Conservation (phyloP, 1,140 invertebrate genomes). For the Caerostris extrusa region DNA sequence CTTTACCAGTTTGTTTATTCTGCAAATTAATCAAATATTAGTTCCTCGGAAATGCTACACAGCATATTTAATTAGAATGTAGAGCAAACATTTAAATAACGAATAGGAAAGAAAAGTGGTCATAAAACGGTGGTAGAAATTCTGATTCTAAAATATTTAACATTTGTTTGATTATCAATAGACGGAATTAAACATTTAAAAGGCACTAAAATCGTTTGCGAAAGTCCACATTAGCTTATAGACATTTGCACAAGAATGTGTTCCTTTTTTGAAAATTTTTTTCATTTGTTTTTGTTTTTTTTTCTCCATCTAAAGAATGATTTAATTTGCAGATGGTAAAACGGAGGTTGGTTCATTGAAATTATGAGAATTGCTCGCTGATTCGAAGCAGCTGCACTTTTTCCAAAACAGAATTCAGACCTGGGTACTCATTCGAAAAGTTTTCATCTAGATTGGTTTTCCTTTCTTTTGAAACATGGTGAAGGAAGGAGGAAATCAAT, state of each 20-base stretch:
- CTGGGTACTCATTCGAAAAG: not conserved
- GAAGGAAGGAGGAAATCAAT: not conserved
- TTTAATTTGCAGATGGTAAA: not conserved
- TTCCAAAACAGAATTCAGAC: not conserved
- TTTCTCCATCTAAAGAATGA: not conserved
- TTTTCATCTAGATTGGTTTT: not conserved
- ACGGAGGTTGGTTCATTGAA: not conserved
- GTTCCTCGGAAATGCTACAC: no score
- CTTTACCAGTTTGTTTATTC: no score
- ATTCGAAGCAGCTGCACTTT: not conserved
- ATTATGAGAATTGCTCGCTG: not conserved
- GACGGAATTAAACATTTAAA: not conserved
- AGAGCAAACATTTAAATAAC: not conserved
- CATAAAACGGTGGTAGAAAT: no score
- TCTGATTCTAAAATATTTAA: no score
- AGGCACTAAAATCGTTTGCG: no score
- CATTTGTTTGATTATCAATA: not conserved
- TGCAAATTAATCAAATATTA: no score
- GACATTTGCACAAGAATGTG: not conserved
- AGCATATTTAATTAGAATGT: no score
- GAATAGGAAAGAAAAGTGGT: no score
- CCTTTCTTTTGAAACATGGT: not conserved
- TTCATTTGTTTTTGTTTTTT: no score
- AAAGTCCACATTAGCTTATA: not conserved
- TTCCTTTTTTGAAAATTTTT: no score